phyloP scores from a whole-genome alignment of 2,113 vertebrate species.

The Oplegnathus fasciatus region DNA sequence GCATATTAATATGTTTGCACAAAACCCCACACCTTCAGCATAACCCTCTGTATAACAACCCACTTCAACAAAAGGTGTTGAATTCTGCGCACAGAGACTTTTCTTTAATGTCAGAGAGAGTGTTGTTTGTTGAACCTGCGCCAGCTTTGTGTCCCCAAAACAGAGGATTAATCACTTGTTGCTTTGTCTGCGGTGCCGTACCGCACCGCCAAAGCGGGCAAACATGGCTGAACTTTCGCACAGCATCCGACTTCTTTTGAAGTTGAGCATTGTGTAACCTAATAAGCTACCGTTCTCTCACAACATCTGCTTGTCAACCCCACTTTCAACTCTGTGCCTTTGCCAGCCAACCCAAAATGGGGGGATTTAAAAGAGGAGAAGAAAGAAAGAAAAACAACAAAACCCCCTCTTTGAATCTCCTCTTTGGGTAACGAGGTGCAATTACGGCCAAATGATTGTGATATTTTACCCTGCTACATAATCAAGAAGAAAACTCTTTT shows the following conservation, averaged over 20 bases:
- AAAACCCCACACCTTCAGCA: conserved; percentile 22
- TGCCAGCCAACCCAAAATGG: conserved; percentile 68
- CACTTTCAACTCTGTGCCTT: conserved; percentile 74
- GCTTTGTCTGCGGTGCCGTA: conserved; percentile 55
- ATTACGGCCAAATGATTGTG: conserved; percentile 78
- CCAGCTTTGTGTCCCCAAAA: conserved; percentile 67
- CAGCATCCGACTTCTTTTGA: conserved; percentile 74
- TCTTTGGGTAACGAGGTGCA: conserved; percentile 73
- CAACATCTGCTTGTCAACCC: conserved; percentile 85
- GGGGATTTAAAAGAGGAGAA: conserved; percentile 63
- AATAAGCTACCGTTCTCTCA: conserved; percentile 84
- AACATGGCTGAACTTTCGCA: conserved; percentile 75
- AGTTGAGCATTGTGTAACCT: conserved; percentile 80
- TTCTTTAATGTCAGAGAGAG: conserved; percentile 48
- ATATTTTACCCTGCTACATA: conserved; percentile 72
- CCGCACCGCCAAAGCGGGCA: conserved; percentile 49
- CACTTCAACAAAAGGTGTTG: conserved; percentile 30
- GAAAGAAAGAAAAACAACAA: conserved; percentile 66
- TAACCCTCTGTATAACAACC: conserved; percentile 18
- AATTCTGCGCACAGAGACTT: conserved; percentile 32
- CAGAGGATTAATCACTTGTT: conserved; percentile 74
- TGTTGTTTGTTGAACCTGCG: conserved; percentile 68
- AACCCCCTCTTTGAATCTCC: conserved; percentile 52
- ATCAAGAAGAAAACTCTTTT: conserved; percentile 62
- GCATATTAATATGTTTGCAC: conserved; percentile 56